A percentile compares a stretch with the other conserved stretches of the same genome.
phyloP scores from a whole-genome alignment of 2,797 vertebrate species.

The Lithobates sylvaticus region DNA sequence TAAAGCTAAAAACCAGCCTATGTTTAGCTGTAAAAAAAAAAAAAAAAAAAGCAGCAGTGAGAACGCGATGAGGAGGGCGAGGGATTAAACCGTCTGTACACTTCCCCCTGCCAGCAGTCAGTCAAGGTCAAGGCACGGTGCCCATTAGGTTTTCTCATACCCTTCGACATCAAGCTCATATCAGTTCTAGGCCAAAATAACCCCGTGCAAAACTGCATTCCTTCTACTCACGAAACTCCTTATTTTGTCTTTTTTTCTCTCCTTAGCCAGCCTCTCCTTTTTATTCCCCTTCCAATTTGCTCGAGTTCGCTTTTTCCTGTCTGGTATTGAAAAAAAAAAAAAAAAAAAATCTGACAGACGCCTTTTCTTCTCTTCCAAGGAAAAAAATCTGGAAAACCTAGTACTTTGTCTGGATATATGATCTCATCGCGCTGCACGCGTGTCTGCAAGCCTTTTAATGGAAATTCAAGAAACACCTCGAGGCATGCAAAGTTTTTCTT shows the following conservation, averaged over 20 bases:
- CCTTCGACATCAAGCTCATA: constrained; percentile 17
- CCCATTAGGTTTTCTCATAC: constrained; percentile 49
- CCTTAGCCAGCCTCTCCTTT: constrained; percentile 12
- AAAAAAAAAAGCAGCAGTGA: constrained; percentile 10
- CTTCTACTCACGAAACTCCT: background rate
- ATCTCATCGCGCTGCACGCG: constrained; percentile 52
- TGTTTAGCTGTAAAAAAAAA: constrained; percentile 51
- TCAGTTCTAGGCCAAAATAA: constrained; percentile 41
- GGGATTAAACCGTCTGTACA: constrained; percentile 58
- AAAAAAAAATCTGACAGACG: constrained; percentile 13
- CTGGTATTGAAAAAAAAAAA: background rate
- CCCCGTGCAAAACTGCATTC: constrained; percentile 9
- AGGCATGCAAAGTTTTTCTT: constrained; percentile 37
- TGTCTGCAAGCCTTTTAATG: constrained; percentile 55
- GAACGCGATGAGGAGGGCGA: constrained; percentile 28
- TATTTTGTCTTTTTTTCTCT: constrained; percentile 36
- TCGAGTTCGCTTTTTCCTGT: constrained; percentile 9
- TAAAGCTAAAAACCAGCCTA: constrained; percentile 40
- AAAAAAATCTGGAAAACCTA: constrained; percentile 48
- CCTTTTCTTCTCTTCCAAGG: constrained; percentile 43
- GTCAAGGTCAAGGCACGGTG: constrained; percentile 57
- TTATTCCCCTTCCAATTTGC: constrained; percentile 33
- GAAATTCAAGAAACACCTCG: constrained; percentile 53
- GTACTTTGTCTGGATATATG: constrained; percentile 46
- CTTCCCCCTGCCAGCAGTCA: constrained; percentile 47